Evolutionary conservation across 2,797 vertebrate species (phyloP).

Genomic region (Lindbergichthys nudifrons): DNA sequence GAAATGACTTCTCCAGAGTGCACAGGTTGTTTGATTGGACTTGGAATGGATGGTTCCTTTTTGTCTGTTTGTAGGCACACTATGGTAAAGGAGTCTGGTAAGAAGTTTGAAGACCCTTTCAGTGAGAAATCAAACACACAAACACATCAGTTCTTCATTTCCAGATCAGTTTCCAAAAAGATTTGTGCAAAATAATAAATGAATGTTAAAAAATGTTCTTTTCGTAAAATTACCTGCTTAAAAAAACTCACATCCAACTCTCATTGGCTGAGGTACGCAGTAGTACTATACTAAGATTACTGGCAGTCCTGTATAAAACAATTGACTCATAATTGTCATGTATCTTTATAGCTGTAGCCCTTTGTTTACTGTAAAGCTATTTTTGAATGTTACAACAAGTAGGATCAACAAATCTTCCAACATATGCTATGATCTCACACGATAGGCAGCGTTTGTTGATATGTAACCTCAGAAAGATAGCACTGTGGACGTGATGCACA

Average conservation of each 20-base stretch:
- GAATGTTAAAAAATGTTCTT: neutral
- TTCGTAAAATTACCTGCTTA: neutral
- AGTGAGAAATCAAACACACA: slow-evolving; percentile 5
- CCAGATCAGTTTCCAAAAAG: slow-evolving; percentile 39
- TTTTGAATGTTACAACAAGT: slow-evolving; percentile 6
- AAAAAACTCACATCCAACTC: slow-evolving; percentile 6
- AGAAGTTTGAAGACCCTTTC: slow-evolving; percentile 5
- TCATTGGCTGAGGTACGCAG: slow-evolving; percentile 7
- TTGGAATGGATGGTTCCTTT: slow-evolving; percentile 12
- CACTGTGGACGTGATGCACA: slow-evolving; percentile 4
- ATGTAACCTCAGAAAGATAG: neutral
- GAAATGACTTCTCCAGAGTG: slow-evolving; percentile 1
- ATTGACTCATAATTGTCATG: neutral
- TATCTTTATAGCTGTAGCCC: neutral
- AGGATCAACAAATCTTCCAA: slow-evolving; percentile 8
- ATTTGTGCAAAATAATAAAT: slow-evolving; percentile 31
- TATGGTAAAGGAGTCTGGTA: slow-evolving; percentile 22
- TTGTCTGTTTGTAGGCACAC: slow-evolving; percentile 1
- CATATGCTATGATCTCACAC: neutral
- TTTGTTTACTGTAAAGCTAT: slow-evolving; percentile 13
- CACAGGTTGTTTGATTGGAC: slow-evolving; percentile 16
- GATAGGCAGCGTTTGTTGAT: slow-evolving; percentile 8
- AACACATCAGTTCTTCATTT: slow-evolving; percentile 17
- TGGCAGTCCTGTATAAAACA: slow-evolving; percentile 19
- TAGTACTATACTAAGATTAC: slow-evolving; percentile 7